These are phyloP conservation scores for Clinocottus analis DNA, from an alignment of 2,113 vertebrate species.

Conservation along the genomic window DNA sequence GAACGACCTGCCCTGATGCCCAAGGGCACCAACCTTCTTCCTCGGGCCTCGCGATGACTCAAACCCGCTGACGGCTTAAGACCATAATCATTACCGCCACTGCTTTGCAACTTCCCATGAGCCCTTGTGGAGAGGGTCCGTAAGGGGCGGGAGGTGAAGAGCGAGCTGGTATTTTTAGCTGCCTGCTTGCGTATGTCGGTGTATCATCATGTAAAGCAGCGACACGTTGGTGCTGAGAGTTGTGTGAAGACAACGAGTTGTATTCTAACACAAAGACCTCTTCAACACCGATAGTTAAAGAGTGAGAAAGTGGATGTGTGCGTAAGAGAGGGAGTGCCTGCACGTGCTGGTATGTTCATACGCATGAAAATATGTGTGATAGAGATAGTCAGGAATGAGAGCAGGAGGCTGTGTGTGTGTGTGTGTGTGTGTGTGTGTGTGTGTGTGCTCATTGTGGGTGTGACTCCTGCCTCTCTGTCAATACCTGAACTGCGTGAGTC, in stretches of 20 bases:
- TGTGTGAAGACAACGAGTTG: constrained; percentile 7
- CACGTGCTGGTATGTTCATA: constrained; percentile 1
- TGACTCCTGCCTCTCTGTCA: constrained; percentile 43
- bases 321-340: background rate
- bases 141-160: constrained; percentile 8
- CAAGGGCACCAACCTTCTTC: constrained; percentile 29
- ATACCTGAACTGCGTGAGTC: constrained; percentile 41
- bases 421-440: constrained; percentile 18
- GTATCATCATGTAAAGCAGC: constrained; percentile 28
- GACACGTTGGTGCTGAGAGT: constrained; percentile 11
- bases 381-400: background rate
- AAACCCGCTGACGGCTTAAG: constrained; percentile 34
- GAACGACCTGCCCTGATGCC: constrained; percentile 31
- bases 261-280: background rate
- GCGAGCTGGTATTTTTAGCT: constrained; percentile 53
- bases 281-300: too few species aligned
- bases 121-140: background rate
- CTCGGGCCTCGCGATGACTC: constrained; percentile 50
- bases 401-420: constrained; percentile 15
- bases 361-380: constrained; percentile 23
- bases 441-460: constrained; percentile 20
- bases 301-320: background rate
- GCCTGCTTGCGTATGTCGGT: constrained; percentile 33
- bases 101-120: constrained; percentile 33
- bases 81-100: constrained; percentile 22